Evolutionary conservation across 2,113 vertebrate species (phyloP), one percentile per base, ranked within the genome.

Genomic region (Canis aureus): DNA sequence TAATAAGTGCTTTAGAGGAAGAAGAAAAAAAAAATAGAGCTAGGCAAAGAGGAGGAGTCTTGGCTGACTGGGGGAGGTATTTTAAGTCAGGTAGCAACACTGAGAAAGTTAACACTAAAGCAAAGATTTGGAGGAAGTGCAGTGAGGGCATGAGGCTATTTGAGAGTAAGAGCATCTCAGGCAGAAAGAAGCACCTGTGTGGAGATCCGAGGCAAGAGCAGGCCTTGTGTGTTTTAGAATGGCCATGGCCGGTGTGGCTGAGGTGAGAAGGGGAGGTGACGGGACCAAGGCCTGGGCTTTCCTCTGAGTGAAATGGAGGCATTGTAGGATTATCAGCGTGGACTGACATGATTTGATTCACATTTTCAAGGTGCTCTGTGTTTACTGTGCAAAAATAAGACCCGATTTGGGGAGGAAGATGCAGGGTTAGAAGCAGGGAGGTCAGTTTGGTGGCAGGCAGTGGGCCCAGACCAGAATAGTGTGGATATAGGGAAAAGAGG

Each of bases 91-190:
- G 64, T 62, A 82, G 59, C 43, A n/a, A 38, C 62, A 19, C 12
- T 16, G 29, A 67, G 15, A 59, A 92, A 49, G 60, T 25, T 25
- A 27, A 85, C 38, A 17, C 60, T 71, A 27, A 0, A n/a, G 60
- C 78, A 51, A 1, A 94, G 29, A 81, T 27, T 38, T 43, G 59
- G 66, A 82, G 82, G 32, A 11, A n/a, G 38, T 16, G 12, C 49
- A 27, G 13, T 55, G 16, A 5, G 5, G 4, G 27, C 57, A 1
- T 2, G 4, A 7, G 5, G 35, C 5, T 80, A 4, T 11, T 11
- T 66, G 11, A 5, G 25, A n/a, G 11, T 19, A 10, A 71, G 74
- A 66, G 32, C 38, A 22, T 74, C 17, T 43, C 6, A 0, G 84
- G 29, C 67, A 23, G 83, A 38, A 29, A 29, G 6, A 38, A 13